Percentiles rank a stretch among this genome's conserved stretches.
These are phyloP conservation scores for Sarcophilus harrisii DNA, from an alignment of 2,797 vertebrate species.

Conservation along the genomic window DNA sequence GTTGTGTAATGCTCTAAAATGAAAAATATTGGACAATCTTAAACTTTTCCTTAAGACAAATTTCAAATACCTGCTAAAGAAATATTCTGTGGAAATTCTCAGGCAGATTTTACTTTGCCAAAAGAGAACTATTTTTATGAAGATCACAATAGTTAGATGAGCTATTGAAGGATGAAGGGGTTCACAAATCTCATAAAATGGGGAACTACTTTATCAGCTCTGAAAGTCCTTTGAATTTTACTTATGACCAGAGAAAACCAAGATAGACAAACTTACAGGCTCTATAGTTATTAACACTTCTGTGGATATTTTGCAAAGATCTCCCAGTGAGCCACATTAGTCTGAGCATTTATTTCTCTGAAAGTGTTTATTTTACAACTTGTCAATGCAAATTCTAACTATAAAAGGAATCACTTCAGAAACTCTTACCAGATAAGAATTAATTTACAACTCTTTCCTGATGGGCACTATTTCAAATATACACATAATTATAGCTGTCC, in stretches of 20 bases:
- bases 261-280: not conserved
- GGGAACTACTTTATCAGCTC: not conserved
- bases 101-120: slow-evolving; percentile 38
- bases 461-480: slow-evolving; percentile 9
- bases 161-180: slow-evolving; percentile 31
- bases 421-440: slow-evolving; percentile 1
- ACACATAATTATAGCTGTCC: not conserved
- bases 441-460: not conserved
- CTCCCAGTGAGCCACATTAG: not conserved
- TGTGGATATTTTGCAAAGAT: not conserved
- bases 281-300: slow-evolving; percentile 44
- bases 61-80: not conserved
- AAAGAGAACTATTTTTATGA: slow-evolving; percentile 13
- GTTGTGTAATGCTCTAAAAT: not conserved
- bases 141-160: not conserved
- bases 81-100: not conserved
- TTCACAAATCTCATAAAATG: slow-evolving; percentile 26
- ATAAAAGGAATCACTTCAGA: slow-evolving; percentile 52
- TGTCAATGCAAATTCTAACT: slow-evolving; percentile 52
- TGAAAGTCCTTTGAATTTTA: slow-evolving; percentile 49
- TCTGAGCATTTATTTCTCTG: slow-evolving; percentile 43
- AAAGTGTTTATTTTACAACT: slow-evolving; percentile 36
- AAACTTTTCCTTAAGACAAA: not conserved
- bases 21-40: slow-evolving; percentile 19
- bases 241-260: slow-evolving; percentile 28